Evolutionary conservation across 2,888 invertebrate species (phyloP), one percentile per base, ranked within the genome.

Genomic region (Phortica magna): DNA sequence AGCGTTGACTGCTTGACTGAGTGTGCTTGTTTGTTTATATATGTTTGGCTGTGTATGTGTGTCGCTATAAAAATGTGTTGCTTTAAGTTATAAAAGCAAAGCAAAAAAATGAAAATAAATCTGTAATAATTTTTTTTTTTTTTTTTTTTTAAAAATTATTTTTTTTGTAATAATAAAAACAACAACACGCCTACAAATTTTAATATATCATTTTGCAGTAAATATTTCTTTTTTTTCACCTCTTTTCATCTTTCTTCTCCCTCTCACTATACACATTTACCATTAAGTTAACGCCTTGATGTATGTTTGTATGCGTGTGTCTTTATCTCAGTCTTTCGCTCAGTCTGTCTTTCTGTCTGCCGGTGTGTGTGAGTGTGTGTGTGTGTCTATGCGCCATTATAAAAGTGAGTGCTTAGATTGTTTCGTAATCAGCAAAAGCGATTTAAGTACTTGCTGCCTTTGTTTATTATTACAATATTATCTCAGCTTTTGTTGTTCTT

Each of bases 401-500:
- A 73, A 73, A 22, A n/a, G 17, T 14, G 61, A 9, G 73, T 59
- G 61, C 73, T 74, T 87, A 83, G 85, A 79, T 87, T 79, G 85
- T 87, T 85, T 84, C 83, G 86, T 86, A 86, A 86, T 86, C 85
- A 88, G 84, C 77, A 83, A 84, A 87, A 88, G 88, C 85, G 85
- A 86, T 88, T 86, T 87, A 88, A 81, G 88, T 88, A 88, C 88
- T 85, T 86, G 31, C 83, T 80, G 88, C 86, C 86, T 83, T 88
- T 86, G 85, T 86, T 86, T 84, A 82, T 88, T 86, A 85, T 88
- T 86, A 86, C 88, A 88, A 86, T 86, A 86, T 86, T 86, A 88
- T 88, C 85, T 73, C 75, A 82, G 88, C 88, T 87, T 87, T 85
- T 87, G 80, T 87, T 82, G 81, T 80, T 80, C 59, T 41, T 59